Conservation (phyloP, 2,113 vertebrate genomes). For the Spea bombifrons region DNA sequence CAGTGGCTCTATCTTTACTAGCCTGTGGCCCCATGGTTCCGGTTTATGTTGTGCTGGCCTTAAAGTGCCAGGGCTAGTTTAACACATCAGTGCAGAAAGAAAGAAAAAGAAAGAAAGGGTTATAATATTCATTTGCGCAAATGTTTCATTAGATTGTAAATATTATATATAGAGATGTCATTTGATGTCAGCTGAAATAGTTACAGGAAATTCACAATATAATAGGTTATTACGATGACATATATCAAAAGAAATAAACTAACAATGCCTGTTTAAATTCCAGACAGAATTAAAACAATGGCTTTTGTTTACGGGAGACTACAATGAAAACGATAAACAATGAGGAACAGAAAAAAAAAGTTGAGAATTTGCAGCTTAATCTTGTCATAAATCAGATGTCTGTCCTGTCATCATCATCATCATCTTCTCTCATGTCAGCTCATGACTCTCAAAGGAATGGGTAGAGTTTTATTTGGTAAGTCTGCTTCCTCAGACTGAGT, state of each 20-base stretch:
- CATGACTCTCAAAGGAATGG: slow-evolving; percentile 57
- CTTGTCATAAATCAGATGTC: slow-evolving; percentile 62
- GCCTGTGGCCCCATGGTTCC: no score
- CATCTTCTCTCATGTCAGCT: slow-evolving; percentile 57
- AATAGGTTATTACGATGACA: no score
- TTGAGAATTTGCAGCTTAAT: slow-evolving; percentile 60
- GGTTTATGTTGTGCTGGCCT: no score
- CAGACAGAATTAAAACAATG: background rate
- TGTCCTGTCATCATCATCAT: slow-evolving; percentile 60
- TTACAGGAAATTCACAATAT: no score
- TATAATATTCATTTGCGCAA: no score
- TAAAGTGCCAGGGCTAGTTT: no score
- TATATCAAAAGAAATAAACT: background rate
- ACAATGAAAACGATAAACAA: slow-evolving; percentile 16
- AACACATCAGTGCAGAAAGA: no score
- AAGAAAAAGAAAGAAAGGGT: no score
- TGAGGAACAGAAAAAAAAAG: slow-evolving; percentile 60
- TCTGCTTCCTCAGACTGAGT: slow-evolving; percentile 53
- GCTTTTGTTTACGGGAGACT: background rate
- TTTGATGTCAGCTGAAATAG: no score
- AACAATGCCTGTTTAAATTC: background rate
- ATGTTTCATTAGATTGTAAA: no score
- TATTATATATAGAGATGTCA: no score
- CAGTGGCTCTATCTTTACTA: no score
- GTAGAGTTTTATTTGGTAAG: slow-evolving; percentile 58